A percentile compares a stretch with the other conserved stretches of the same genome.
Evolutionary conservation across 2,113 vertebrate species (phyloP).

Genomic region (Anolis sagrei): DNA sequence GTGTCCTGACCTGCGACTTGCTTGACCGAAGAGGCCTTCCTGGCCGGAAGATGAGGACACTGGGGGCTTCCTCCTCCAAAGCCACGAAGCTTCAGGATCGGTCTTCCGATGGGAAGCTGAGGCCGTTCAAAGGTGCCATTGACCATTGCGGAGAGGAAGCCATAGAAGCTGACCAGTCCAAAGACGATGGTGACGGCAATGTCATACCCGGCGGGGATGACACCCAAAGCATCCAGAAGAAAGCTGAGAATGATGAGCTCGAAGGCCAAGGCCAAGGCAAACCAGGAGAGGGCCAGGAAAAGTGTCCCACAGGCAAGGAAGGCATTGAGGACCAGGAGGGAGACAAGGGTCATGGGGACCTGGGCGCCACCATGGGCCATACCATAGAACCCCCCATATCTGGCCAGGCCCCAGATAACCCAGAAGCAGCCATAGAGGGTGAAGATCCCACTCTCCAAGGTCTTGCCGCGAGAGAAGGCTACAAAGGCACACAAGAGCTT

Average conservation of each 20-base stretch:
- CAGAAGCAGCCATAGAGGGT: conserved; percentile 86
- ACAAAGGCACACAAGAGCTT: conserved; percentile 81
- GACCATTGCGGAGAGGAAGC: conserved; percentile 83
- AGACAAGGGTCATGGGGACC: conserved; percentile 78
- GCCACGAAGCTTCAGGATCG: conserved; percentile 80
- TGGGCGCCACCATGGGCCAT: conserved; percentile 80
- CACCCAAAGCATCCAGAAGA: conserved; percentile 81
- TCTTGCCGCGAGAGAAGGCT: conserved; percentile 88
- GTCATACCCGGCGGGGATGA: conserved; percentile 83
- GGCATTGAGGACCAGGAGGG: conserved; percentile 86
- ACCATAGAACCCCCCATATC: conserved; percentile 79
- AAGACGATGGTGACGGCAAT: conserved; percentile 83
- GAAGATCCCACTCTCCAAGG: conserved; percentile 88
- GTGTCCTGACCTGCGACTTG: conserved; percentile 85
- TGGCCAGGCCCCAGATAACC: conserved; percentile 86
- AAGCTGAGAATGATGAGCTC: conserved; percentile 86
- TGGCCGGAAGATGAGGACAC: conserved; percentile 84
- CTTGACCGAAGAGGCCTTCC: conserved; percentile 83
- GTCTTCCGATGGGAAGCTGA: conserved; percentile 80
- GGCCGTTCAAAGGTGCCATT: conserved; percentile 80
- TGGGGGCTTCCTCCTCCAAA: conserved; percentile 66
- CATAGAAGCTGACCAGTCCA: conserved; percentile 89
- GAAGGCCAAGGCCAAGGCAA: conserved; percentile 82
- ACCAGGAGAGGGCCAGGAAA: conserved; percentile 83
- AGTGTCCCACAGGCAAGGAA: conserved; percentile 81